Percentiles rank a stretch among this genome's conserved stretches.
phyloP scores from a whole-genome alignment of 2,888 invertebrate genomes.

The Harpalus rufipes region DNA sequence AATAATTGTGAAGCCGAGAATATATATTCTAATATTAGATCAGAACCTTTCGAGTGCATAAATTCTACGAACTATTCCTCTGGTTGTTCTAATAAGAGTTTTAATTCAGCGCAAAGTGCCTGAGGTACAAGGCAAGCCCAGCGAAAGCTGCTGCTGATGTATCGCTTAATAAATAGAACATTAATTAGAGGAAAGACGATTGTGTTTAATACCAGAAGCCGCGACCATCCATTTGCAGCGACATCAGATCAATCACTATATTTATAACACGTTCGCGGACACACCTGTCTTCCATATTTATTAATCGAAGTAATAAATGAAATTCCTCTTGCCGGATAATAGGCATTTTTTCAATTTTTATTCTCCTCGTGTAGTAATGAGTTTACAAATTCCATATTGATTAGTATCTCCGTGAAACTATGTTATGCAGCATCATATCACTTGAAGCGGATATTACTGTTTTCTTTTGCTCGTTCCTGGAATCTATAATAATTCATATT shows the following conservation, averaged over 20 bases:
- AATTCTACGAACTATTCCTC: not conserved
- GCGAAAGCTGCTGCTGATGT: conserved; percentile 40
- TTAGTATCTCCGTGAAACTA: conserved; percentile 23
- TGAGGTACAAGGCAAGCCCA: conserved; percentile 28
- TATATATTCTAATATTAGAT: not conserved
- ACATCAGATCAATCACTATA: conserved; percentile 64
- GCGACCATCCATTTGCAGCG: conserved; percentile 52
- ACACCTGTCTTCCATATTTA: conserved; percentile 66
- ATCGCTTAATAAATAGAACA: conserved; percentile 62
- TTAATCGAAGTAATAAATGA: conserved; percentile 65
- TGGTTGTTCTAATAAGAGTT: not conserved
- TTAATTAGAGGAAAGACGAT: conserved; percentile 60
- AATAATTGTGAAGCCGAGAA: too few species aligned
- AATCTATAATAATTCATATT: too few species aligned
- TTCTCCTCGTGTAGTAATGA: conserved; percentile 42
- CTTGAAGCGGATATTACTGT: too few species aligned
- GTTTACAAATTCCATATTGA: conserved; percentile 51
- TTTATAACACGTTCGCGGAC: conserved; percentile 58
- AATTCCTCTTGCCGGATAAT: conserved; percentile 59
- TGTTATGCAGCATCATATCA: too few species aligned
- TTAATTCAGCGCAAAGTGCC: not conserved
- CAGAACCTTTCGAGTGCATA: not conserved
- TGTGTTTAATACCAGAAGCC: conserved; percentile 63
- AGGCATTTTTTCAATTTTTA: conserved; percentile 55
- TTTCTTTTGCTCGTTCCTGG: too few species aligned